Base-by-base conservation (phyloP, 2,113 vertebrate species). In the Cynocephalus volans region DNA sequence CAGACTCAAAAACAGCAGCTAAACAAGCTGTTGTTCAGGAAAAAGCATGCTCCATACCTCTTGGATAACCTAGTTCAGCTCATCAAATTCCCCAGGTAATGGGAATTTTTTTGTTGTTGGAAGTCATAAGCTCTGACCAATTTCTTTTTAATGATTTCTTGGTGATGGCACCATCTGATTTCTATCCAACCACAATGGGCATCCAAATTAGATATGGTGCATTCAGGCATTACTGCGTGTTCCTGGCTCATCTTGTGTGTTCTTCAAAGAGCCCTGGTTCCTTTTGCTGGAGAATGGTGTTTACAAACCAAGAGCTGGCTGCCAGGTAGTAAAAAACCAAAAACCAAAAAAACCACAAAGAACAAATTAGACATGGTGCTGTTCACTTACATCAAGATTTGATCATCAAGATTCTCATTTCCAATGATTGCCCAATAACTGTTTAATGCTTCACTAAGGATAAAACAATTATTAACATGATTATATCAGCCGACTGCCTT, bases 121-220 rank as follows among this genome's bases (percentile, higher is more conserved):
- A 96, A 75, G 33, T 58, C 67, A 33, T 23, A 48, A 85, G 4
- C n/a, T 90, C 80, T 90, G 18, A 60, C 19, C 1, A 26, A 11
- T 72, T 88, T 48, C 58, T 73, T 58, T 67, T 72, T 50, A 76
- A 56, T 77, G 69, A 62, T 64, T 95, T 90, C 76, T 90, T 83
- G 62, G 54, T 65, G 76, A 54, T 56, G 52, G 12, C 18, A 75
- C 36, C 54, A 60, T 58, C 26, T 67, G 8, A 56, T n/a, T 87
- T 94, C 54, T 50, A 33, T 33, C 56, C 45, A 77, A 88, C 36
- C 67, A 65, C 45, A 81, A 85, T 5, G 89, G 45, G 24, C 45
- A 75, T 54, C 58, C 45, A 91, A 81, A 75, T 88, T 76, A 93
- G 52, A 90, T 72, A 41, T 41, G 41, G 41, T 41, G 41, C 41